These are phyloP conservation scores for Lepetodrilus schrolli DNA, from an alignment of 2,888 invertebrate genomes.

Conservation along the genomic window DNA sequence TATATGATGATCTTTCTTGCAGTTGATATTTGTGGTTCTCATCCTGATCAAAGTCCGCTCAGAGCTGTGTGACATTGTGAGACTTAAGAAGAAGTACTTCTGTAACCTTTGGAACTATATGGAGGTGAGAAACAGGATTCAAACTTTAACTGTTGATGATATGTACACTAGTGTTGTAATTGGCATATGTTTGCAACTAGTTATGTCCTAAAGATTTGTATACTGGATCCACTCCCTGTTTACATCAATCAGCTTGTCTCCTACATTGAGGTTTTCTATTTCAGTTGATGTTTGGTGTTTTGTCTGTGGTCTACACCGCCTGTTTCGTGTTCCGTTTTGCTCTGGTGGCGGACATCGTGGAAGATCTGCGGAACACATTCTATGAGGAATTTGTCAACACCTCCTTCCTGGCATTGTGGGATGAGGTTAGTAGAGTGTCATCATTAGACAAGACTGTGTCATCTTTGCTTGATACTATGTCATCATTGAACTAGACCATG, in stretches of 20 bases:
- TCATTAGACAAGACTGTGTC: too few relatives aligned
- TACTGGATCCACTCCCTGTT: not conserved
- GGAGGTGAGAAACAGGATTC: slow-evolving; percentile 63
- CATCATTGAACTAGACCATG: too few relatives aligned
- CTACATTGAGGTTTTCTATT: slow-evolving; percentile 11
- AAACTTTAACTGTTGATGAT: too few relatives aligned
- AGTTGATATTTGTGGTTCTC: slow-evolving; percentile 70
- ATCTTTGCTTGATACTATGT: too few relatives aligned
- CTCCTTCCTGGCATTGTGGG: slow-evolving; percentile 69
- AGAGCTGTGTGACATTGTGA: slow-evolving; percentile 51
- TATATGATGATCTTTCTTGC: slow-evolving; percentile 19
- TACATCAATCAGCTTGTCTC: not conserved
- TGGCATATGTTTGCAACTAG: too few relatives aligned
- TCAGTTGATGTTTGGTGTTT: slow-evolving; percentile 51
- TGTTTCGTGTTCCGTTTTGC: slow-evolving; percentile 71
- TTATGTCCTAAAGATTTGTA: too few relatives aligned
- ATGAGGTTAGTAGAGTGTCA: slow-evolving; percentile 63
- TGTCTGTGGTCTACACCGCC: slow-evolving; percentile 58
- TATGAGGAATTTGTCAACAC: slow-evolving; percentile 70
- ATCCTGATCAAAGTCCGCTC: slow-evolving; percentile 59
- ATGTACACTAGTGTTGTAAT: too few relatives aligned
- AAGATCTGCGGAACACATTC: slow-evolving; percentile 67
- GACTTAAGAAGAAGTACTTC: slow-evolving; percentile 55
- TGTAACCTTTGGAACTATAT: slow-evolving; percentile 67
- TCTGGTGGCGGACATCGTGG: slow-evolving; percentile 65